Evolutionary conservation across 2,797 vertebrate genomes (phyloP), one percentile per base, ranked within the genome.

Genomic region (Crocodylus rhombifer): DNA sequence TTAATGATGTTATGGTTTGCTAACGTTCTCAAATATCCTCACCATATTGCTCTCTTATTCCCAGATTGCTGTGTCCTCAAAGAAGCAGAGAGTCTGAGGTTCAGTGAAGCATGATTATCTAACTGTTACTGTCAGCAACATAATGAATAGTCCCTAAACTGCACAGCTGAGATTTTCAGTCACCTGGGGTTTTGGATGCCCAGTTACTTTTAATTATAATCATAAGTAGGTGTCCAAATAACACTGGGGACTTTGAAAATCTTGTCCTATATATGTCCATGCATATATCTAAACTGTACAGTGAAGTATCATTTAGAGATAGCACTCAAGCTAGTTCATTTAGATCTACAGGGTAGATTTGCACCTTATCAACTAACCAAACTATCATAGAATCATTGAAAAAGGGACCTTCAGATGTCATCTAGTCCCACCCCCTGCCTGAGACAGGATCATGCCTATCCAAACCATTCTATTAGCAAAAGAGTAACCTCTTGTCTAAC

Each of bases 281-380:
- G 25, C 4, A 17, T 69, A 63, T 0, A 0, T 58, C 26, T 81
- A 16, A 25, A 6, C 17, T 60, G 0, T 60, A 13, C 80, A 77
- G 80, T 74, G 13, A 67, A 80, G 23, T 58, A 20, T 51, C 42
- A 51, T 51, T 51, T 51, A 51, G 42, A 51, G 42, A 51, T 11
- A 51, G 42, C 42, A 51, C 42, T 51, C 10, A 51, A 51, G 42
- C 42, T 51, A 51, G 42, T 3, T 51, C 42, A 51, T 51, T 42
- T 51, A 51, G 42, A 51, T 51, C 42, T 51, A 51, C 42, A 51
- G 42, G 42, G 42, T 51, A 51, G 42, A 51, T 51, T 51, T 51
- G 7, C 42, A 11, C 9, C 42, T 51, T 51, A 51, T 51, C 42
- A 7, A 10, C 42, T 51, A 51, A 51, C 42, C 42, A 51, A 51